Percentiles rank a stretch among this genome's conserved stretches.
Evolutionary conservation across 2,797 vertebrate species (phyloP).

Genomic region (Eptatretus atami): DNA sequence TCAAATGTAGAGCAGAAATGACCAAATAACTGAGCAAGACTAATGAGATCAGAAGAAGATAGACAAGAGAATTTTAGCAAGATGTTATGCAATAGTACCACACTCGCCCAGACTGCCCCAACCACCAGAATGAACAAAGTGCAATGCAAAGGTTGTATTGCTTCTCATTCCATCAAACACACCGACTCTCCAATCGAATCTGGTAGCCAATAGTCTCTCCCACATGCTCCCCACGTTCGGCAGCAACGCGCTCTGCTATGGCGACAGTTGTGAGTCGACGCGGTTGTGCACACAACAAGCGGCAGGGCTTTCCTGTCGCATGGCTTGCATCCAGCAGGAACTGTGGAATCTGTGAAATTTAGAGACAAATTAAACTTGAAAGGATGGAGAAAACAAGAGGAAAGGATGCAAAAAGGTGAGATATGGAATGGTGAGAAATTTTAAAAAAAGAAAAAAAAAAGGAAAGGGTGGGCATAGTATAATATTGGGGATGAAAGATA

Average conservation of each 20-base stretch:
- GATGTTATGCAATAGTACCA: background rate
- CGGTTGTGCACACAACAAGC: constrained; percentile 75
- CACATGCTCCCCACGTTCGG: constrained; percentile 50
- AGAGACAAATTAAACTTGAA: background rate
- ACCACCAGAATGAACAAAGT: constrained; percentile 5
- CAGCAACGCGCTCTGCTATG: constrained; percentile 68
- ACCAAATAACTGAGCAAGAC: constrained; percentile 7
- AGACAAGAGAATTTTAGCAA: constrained; percentile 8
- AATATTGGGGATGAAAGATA: background rate
- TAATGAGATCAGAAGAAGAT: constrained; percentile 9
- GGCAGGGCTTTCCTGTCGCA: constrained; percentile 30
- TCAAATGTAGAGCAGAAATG: constrained; percentile 7
- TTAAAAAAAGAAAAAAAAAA: background rate
- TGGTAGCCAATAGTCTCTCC: constrained; percentile 76
- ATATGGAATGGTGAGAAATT: background rate
- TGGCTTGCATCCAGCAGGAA: constrained; percentile 59
- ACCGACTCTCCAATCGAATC: constrained; percentile 79
- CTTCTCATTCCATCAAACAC: constrained; percentile 6
- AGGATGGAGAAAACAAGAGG: background rate
- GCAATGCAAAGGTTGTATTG: constrained; percentile 4
- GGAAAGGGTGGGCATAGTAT: background rate
- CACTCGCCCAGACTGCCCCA: constrained; percentile 5
- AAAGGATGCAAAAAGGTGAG: background rate
- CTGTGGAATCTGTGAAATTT: constrained; percentile 51
- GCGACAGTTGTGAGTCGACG: constrained; percentile 48